Base-by-base conservation (phyloP, 30 jellyfish, hydroid and myxozoan genomes). In the Turritopsis rubra region DNA sequence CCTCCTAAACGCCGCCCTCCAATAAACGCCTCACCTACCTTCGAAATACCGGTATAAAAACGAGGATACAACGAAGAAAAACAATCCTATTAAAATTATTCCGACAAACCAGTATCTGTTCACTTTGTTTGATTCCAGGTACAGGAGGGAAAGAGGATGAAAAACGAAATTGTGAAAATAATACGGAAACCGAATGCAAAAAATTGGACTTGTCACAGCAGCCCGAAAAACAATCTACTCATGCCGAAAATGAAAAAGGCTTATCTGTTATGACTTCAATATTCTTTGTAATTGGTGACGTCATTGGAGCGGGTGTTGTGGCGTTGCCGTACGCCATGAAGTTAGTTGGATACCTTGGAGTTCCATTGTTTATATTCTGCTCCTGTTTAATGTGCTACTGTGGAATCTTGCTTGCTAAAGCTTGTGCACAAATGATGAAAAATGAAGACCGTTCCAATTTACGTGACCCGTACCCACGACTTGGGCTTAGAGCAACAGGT, bases 251-350 rank as follows among this genome's bases (percentile, higher is more conserved):
- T 52, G 65, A 65, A 0, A 22, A 53, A 25, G 98, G 98, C 0
- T 80, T 92, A 77, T 73, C 94, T 0, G 22, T 80, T 13, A 65
- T 68, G 22, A 73, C 95, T 1, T 95, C 98, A 24, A 84, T 86
- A 53, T 92, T 92, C 75, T 92, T 92, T 82, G 96, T 92, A 71
- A 88, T 92, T 75, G 98, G 98, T 23, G 96, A 87, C 66, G 96
- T 92, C 23, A 89, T 92, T 54, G 98, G 98, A 18, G 98, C 98
- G 20, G 98, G 98, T 0, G 73, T 92, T 16, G 96, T 92, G 16
- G 96, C 98, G 25, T 27, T 92, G 24, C 98, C 98, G 0, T 92
- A 87, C 28, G 94, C 96, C 17, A 85, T 91, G 74, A 88, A 86
- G 81, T 74, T 92, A 68, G 95, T 95, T 1, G 86, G 96, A 82